These are phyloP conservation scores for Acanthaster planci DNA, from an alignment of 35 echinoderm and acorn worm genomes.

Conservation along the genomic window DNA sequence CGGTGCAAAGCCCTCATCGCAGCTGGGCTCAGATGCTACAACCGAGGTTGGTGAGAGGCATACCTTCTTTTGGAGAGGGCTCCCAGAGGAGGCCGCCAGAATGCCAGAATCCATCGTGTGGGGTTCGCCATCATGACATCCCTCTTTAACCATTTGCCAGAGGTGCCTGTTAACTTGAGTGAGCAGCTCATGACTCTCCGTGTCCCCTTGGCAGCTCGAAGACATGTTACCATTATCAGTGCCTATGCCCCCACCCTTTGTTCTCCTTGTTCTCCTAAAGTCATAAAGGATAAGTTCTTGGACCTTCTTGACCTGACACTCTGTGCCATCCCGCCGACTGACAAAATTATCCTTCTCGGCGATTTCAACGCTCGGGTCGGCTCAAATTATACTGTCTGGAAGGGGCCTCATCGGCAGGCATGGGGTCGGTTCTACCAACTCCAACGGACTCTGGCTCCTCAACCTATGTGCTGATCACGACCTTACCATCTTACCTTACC, in stretches of 20 bases:
- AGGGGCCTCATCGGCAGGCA: conserved; percentile 20
- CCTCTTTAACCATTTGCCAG: conserved; percentile 1
- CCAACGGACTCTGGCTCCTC: conserved; percentile 40
- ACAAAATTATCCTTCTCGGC: conserved; percentile 54
- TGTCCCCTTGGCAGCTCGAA: background rate
- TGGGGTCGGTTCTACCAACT: conserved; percentile 45
- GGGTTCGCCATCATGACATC: background rate
- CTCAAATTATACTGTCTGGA: conserved; percentile 20
- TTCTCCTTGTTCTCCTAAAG: background rate
- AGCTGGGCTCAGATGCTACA: background rate
- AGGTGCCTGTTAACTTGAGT: background rate
- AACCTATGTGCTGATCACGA: conserved; percentile 17
- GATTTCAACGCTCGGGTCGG: conserved; percentile 58
- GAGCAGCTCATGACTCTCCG: conserved; percentile 35
- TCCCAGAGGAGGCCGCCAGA: too few species aligned
- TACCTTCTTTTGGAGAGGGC: conserved; percentile 38
- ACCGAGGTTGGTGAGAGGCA: background rate
- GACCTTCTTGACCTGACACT: background rate
- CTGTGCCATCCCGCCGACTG: background rate
- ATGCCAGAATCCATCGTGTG: conserved; percentile 9
- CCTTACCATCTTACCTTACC: conserved; percentile 38
- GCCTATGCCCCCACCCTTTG: conserved; percentile 2
- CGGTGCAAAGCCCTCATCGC: background rate
- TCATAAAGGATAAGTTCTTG: background rate
- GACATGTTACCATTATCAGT: conserved; percentile 27